phyloP scores from a whole-genome alignment of 2,797 vertebrate species.

The Sitta carolinensis region DNA sequence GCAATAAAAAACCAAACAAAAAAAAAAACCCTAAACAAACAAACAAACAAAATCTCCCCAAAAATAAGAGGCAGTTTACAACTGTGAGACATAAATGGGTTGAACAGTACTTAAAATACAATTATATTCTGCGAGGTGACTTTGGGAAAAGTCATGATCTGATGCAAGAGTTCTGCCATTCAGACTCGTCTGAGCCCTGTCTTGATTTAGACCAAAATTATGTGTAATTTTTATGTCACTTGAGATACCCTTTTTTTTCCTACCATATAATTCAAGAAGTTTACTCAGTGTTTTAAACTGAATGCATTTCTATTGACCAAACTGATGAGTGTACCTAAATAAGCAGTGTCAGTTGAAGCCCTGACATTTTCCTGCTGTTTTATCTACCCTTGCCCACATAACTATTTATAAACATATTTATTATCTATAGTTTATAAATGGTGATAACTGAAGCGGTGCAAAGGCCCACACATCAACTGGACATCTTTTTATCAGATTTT shows the following conservation, averaged over 20 bases:
- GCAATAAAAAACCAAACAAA: background rate
- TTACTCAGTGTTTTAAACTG: background rate
- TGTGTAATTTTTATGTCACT: background rate
- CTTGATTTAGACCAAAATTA: background rate
- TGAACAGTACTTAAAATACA: background rate
- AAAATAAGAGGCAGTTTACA: background rate
- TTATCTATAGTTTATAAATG: background rate
- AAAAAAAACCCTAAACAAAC: background rate
- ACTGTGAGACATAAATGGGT: background rate
- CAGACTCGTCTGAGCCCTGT: background rate
- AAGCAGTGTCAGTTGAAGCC: background rate
- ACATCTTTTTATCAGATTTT: background rate
- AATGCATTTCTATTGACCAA: background rate
- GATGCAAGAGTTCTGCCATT: background rate
- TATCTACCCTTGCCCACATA: background rate
- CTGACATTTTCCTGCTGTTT: background rate
- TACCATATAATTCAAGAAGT: background rate
- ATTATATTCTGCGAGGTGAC: background rate
- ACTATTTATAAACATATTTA: background rate
- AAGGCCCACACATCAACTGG: background rate
- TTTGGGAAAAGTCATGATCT: background rate
- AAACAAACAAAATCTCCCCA: background rate
- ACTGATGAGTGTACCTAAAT: background rate
- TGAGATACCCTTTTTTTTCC: background rate
- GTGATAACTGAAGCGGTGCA: background rate